phyloP scores from a whole-genome alignment of 2,113 vertebrate genomes.

The Myiozetetes cayanensis region DNA sequence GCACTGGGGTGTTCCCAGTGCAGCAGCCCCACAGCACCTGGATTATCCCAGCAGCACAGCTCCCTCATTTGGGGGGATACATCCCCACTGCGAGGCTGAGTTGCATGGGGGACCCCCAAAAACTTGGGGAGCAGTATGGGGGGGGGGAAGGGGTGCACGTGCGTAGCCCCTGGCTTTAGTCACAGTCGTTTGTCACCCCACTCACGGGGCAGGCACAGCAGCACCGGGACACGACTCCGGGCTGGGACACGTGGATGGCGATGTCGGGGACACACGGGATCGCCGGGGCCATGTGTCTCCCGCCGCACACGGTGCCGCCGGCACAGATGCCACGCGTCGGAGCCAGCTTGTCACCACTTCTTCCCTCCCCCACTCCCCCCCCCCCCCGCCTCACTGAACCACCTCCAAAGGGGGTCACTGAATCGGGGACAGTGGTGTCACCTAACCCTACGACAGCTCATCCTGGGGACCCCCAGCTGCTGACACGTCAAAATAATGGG shows the following conservation, averaged over 20 bases:
- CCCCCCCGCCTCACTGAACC: neutral
- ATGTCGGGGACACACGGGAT: neutral
- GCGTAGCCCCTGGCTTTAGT: neutral
- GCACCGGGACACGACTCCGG: neutral
- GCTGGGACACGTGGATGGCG: neutral
- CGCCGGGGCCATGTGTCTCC: neutral
- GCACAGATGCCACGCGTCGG: neutral
- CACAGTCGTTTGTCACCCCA: neutral
- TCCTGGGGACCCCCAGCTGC: neutral
- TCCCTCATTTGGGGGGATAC: rapidly evolving
- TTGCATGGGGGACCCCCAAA: rapidly evolving
- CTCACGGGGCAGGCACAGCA: neutral
- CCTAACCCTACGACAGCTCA: neutral
- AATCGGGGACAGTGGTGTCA: neutral
- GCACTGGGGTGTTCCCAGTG: neutral
- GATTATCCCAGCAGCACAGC: neutral
- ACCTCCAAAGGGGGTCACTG: neutral
- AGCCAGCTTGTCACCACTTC: neutral
- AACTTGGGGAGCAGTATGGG: neutral
- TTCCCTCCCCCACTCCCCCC: neutral
- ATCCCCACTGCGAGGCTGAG: neutral
- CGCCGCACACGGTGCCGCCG: neutral
- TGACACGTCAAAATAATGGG: neutral
- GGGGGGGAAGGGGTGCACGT: neutral
- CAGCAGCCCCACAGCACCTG: neutral